A percentile compares a stretch with the other conserved stretches of the same genome.
These are phyloP conservation scores for Datnioides undecimradiatus DNA, from an alignment of 2,113 vertebrate species.

Conservation along the genomic window DNA sequence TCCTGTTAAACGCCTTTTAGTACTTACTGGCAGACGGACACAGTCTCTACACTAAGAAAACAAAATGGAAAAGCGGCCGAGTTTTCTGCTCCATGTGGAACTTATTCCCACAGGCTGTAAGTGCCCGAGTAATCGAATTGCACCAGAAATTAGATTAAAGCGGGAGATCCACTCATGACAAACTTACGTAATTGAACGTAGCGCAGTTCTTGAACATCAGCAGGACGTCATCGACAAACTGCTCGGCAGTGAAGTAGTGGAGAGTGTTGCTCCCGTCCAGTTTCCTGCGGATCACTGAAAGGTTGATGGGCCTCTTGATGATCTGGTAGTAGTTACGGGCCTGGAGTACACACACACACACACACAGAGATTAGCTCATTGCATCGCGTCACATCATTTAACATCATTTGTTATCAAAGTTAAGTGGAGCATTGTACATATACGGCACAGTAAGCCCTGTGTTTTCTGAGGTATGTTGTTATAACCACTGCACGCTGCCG, in stretches of 20 bases:
- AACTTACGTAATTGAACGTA: constrained; percentile 94
- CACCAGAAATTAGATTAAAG: constrained; percentile 24
- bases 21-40: not conserved
- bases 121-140: constrained; percentile 22
- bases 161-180: not conserved
- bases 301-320: constrained; percentile 93
- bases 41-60: not conserved
- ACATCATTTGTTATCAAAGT: not conserved
- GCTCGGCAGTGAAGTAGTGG: constrained; percentile 90
- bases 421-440: constrained; percentile 9
- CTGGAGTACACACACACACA: constrained; percentile 74
- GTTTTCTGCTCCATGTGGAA: constrained; percentile 19
- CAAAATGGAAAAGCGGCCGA: not conserved
- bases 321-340: constrained; percentile 96
- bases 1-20: not conserved
- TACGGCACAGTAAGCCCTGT: not conserved
- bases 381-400: too few relatives aligned
- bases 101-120: not conserved
- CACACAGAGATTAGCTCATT: constrained; percentile 23
- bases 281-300: constrained; percentile 90
- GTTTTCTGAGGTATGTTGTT: constrained; percentile 14
- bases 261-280: constrained; percentile 87
- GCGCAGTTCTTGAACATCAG: constrained; percentile 97
- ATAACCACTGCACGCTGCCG: not conserved
- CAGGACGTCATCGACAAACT: constrained; percentile 91